Evolutionary conservation across 2,888 invertebrate species (phyloP), one percentile per base, ranked within the genome.

Genomic region (Epicampocera succincta): DNA sequence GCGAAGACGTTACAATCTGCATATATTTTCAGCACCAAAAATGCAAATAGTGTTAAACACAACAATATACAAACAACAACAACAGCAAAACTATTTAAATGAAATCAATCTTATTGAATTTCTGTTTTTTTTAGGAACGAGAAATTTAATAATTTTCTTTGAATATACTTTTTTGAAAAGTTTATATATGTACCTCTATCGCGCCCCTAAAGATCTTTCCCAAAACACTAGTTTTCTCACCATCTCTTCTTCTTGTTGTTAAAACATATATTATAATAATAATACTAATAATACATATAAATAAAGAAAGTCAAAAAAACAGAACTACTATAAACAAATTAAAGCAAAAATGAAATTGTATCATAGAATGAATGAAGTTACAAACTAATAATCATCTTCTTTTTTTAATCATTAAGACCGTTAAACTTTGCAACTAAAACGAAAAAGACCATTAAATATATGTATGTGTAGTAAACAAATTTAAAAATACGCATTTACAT

Each of bases 401-500:
- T 68, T 66, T 54, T 33, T 33, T 33, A 52, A 68, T 78, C 78
- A 78, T 61, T 72, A 78, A 77, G 44, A 65, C 72, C 72, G 50
- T 65, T 66, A 72, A 66, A 65, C 63, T 78, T 78, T 72, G 50
- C 71, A 71, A 78, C 63, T 63, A 54, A 78, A 71, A 44, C 71
- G 65, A 69, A 77, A 25, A 73, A 66, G 72, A 79, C 78, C 78
- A 79, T 68, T 73, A 60, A 79, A 73, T 72, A 79, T 73, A 66
- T 72, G 73, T 60, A 66, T 73, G 72, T 72, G 73, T 60, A 66
- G 44, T 56, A 71, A 56, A 63, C 2, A 58, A 71, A 29, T 44
- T 11, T 19, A 42, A 50, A 63, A 15, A 48, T 13, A 61, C 42
- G 42, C n/a, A 17, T n/a, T 63, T 54, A 5, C 25, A 19, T 66